Percentiles rank a stretch among this genome's conserved stretches.
Conservation (phyloP, 1,140 invertebrate genomes). For the Phenacoccus solenopsis region DNA sequence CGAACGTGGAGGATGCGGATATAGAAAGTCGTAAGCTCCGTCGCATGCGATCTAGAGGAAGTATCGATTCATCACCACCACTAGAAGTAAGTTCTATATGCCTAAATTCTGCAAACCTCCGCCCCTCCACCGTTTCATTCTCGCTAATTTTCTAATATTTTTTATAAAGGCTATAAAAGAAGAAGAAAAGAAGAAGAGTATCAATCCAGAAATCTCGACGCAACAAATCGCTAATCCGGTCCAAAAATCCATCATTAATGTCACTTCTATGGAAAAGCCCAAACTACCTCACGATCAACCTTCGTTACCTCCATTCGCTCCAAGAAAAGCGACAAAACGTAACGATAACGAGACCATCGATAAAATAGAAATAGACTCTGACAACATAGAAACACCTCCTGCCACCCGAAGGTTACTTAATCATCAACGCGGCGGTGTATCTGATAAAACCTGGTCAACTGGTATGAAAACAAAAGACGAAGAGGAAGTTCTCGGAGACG, state of each 20-base stretch:
- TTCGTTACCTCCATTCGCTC: slow-evolving; percentile 32
- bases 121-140: too few relatives aligned
- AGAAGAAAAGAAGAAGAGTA: slow-evolving; percentile 35
- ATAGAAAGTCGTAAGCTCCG: slow-evolving; percentile 34
- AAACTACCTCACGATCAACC: slow-evolving; percentile 27
- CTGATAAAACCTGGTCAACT: neutral
- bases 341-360: slow-evolving; percentile 41
- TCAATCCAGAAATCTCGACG: neutral
- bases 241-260: neutral
- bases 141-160: neutral
- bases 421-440: neutral
- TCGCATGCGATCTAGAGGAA: slow-evolving; percentile 37
- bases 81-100: slow-evolving; percentile 34
- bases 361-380: slow-evolving; percentile 73
- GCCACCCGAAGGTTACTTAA: slow-evolving; percentile 54
- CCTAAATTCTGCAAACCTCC: too few relatives aligned
- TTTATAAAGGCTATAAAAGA: slow-evolving; percentile 40
- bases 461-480: slow-evolving; percentile 25
- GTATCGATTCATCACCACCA: slow-evolving; percentile 34
- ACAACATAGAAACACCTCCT: slow-evolving; percentile 81
- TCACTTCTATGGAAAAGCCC: neutral
- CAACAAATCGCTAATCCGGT: too few relatives aligned
- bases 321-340: slow-evolving; percentile 27
- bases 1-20: slow-evolving; percentile 46
- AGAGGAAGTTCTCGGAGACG: slow-evolving; percentile 33